Evolutionary conservation across 1,140 invertebrate species (phyloP).

Genomic region (Aphelenchoides avenae): DNA sequence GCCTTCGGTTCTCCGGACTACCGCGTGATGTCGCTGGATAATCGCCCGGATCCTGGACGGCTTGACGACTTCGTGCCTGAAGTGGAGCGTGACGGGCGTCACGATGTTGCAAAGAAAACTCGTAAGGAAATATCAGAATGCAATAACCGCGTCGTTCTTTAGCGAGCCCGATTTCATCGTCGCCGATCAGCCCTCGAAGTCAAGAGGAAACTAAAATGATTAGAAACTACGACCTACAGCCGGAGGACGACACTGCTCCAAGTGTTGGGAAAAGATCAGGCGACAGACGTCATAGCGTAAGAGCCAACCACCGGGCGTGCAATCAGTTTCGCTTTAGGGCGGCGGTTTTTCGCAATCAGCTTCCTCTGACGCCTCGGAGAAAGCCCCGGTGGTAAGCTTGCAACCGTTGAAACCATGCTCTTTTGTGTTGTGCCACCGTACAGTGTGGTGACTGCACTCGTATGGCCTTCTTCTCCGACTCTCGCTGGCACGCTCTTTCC

Average conservation of each 20-base stretch:
- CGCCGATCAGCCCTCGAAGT: neutral
- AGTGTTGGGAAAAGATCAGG: too few species aligned
- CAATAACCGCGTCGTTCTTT: neutral
- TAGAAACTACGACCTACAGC: conserved; percentile 10
- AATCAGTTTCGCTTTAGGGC: too few species aligned
- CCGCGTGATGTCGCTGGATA: conserved; percentile 28
- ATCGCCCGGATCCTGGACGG: conserved; percentile 20
- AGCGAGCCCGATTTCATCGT: neutral
- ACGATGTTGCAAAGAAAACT: neutral
- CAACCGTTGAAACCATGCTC: too few species aligned
- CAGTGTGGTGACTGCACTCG: too few species aligned
- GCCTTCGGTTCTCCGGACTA: conserved; percentile 9
- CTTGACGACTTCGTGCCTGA: conserved; percentile 31
- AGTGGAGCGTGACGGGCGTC: neutral
- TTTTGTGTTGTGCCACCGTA: too few species aligned
- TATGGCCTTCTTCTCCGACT: too few species aligned
- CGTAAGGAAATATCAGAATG: neutral
- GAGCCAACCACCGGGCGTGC: neutral
- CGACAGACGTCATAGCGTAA: neutral
- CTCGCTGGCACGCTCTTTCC: too few species aligned
- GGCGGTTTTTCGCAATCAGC: too few species aligned
- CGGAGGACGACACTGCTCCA: neutral
- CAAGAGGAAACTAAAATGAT: neutral
- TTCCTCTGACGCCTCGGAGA: too few species aligned
- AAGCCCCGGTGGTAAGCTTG: too few species aligned